Conservation (phyloP, 2,113 vertebrate genomes). For the Aldabrachelys gigantea region DNA sequence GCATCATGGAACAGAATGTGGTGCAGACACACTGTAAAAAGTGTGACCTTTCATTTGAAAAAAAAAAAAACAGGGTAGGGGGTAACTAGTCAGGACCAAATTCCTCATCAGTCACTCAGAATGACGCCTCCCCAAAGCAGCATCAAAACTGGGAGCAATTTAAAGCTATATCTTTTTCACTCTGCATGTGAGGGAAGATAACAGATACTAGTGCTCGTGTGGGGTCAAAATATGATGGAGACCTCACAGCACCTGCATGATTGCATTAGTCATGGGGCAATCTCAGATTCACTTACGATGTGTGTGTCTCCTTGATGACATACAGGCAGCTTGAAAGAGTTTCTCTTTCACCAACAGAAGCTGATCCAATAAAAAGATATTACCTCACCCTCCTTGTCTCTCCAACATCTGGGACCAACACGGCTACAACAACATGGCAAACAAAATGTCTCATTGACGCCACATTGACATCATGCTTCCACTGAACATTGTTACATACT, state of each 20-base stretch:
- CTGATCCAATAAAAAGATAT: not conserved
- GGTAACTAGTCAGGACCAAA: not conserved
- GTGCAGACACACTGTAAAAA: not conserved
- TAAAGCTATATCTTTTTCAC: not conserved
- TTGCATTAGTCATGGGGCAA: not conserved
- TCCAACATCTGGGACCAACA: not conserved
- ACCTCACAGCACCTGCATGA: not conserved
- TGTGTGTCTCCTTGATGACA: not conserved
- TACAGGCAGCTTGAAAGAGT: not conserved
- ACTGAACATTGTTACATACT: not conserved
- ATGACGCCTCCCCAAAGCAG: not conserved
- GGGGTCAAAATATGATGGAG: not conserved
- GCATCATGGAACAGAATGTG: not conserved
- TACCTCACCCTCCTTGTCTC: not conserved
- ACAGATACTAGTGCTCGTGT: fast-evolving
- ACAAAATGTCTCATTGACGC: not conserved
- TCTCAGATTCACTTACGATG: not conserved
- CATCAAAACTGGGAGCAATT: not conserved
- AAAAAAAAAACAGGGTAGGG: not conserved
- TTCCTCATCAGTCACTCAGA: not conserved
- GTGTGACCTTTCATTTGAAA: not conserved
- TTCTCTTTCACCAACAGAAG: not conserved
- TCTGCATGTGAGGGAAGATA: not conserved
- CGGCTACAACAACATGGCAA: not conserved
- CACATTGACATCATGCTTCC: not conserved